These are phyloP conservation scores for Ibidorhyncha struthersii DNA, from an alignment of 2,113 vertebrate species.

Conservation along the genomic window DNA sequence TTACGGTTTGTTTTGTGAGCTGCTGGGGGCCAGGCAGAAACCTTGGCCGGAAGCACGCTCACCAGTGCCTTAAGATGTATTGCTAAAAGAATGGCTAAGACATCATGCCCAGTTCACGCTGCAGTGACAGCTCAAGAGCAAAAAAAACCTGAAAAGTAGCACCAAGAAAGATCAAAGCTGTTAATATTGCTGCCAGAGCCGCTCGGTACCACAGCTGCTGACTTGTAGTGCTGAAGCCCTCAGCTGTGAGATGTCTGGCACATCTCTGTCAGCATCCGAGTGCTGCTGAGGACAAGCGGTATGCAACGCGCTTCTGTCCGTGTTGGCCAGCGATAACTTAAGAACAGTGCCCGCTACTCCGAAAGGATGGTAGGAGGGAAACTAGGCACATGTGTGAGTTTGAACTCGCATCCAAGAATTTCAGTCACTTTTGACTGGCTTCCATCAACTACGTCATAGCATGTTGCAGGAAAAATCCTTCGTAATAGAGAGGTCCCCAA, in stretches of 20 bases:
- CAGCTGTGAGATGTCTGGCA: conserved; percentile 22
- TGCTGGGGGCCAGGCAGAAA: background rate
- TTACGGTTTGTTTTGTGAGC: background rate
- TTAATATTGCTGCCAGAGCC: background rate
- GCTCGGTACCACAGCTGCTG: background rate
- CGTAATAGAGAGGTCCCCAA: background rate
- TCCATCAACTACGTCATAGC: background rate
- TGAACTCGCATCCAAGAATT: background rate
- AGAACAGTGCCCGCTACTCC: background rate
- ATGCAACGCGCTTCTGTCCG: background rate
- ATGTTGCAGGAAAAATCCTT: background rate
- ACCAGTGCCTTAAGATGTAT: background rate
- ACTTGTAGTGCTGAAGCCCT: background rate
- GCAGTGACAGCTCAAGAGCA: background rate
- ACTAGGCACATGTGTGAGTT: background rate
- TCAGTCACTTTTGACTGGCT: background rate
- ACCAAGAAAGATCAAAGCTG: background rate
- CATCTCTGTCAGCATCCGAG: background rate
- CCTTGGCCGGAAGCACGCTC: background rate
- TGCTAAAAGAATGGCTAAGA: background rate
- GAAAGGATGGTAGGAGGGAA: background rate
- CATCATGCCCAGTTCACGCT: background rate
- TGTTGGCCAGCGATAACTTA: background rate
- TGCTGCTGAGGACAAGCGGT: background rate
- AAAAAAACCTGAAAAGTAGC: background rate